Evolutionary conservation across 2,113 vertebrate species (phyloP), one percentile per base, ranked within the genome.

Genomic region (Eulemur rufifrons): DNA sequence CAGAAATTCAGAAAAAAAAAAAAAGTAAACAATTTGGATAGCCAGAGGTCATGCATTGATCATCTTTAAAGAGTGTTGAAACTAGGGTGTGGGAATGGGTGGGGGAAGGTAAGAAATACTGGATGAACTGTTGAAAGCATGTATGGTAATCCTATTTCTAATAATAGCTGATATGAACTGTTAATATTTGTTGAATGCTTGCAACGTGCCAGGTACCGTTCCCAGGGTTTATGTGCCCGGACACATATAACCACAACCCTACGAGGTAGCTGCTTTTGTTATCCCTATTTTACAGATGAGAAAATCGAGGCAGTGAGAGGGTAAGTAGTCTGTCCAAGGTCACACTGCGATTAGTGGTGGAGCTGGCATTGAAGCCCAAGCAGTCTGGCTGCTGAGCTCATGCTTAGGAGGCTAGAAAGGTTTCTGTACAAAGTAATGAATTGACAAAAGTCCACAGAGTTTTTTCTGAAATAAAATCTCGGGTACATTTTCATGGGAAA

Each of bases 401-500:
- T 78, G 47, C 21, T 66, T 83, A 54, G 8, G 61, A 42, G 7
- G 68, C 34, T 81, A 81, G 42, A 80, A 85, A 14, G 2, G 0
- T 63, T 92, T 63, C 61, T 78, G 47, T 87, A 71, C 88, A 86
- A 97, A 56, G 29, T 21, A 86, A 56, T 78, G 17, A 85, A 56
- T 42, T 86, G 29, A 32, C 59, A 84, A 74, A 83, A 77, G n/a
- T 12, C 23, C 64, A 66, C 8, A 50, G 27, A n/a, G 42, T 47
- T 52, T 90, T 73, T 47, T 29, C 20, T 63, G 23, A 37, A 21
- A n/a, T 76, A 80, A 86, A 78, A 89, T 71, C 14, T 71, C 18
- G 37, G 23, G 17, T 76, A 17, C 8, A 42, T 89, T 93, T 94
- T 93, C 27, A 96, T 32, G 47, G 66, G 13, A 88, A 88, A 78